phyloP scores from a whole-genome alignment of 1,140 invertebrate genomes.

The Drosophila asahinai region DNA sequence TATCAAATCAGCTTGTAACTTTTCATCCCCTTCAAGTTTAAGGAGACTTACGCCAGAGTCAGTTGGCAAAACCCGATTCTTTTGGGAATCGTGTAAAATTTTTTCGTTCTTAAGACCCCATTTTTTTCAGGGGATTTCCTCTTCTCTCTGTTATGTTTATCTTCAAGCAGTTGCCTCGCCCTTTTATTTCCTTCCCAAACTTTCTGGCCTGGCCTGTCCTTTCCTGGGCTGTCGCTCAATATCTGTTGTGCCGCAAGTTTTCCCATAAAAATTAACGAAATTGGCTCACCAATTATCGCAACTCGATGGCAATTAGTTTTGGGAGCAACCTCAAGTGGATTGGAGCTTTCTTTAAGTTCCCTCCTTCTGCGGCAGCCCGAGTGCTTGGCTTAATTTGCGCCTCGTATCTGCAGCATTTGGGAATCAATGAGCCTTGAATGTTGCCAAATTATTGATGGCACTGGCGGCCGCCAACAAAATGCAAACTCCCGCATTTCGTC shows the following conservation, averaged over 20 bases:
- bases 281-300: conserved; percentile 52
- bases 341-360: conserved; percentile 6
- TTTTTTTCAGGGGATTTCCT: background rate
- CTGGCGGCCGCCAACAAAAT: conserved; percentile 26
- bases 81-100: background rate
- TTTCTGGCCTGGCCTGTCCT: background rate
- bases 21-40: conserved; percentile 12
- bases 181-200: conserved; percentile 9
- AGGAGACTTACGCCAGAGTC: background rate
- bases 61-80: background rate
- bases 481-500: conserved; percentile 14
- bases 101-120: background rate
- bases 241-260: conserved; percentile 35
- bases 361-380: background rate
- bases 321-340: conserved; percentile 30
- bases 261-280: conserved; percentile 53
- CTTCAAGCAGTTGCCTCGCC: conserved; percentile 5
- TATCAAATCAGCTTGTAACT: conserved; percentile 9
- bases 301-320: conserved; percentile 50
- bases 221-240: conserved; percentile 2
- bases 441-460: conserved; percentile 50
- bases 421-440: conserved; percentile 63
- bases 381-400: conserved; percentile 18
- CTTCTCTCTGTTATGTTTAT: background rate
- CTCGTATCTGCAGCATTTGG: conserved; percentile 19